Conservation (phyloP, 2,888 invertebrate genomes). For the Marronus borbonicus region DNA sequence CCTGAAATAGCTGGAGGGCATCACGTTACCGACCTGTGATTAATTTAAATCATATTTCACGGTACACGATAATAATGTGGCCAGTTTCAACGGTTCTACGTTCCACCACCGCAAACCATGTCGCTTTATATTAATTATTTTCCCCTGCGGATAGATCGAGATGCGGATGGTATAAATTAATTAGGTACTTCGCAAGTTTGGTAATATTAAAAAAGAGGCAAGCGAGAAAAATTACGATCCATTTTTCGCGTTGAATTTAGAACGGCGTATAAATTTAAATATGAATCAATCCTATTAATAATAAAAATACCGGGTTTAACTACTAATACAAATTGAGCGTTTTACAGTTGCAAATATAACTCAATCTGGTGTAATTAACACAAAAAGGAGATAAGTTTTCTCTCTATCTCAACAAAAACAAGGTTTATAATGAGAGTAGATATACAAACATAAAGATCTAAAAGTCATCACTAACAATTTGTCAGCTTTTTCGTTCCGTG, state of each 20-base stretch:
- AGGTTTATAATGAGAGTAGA: too few relatives aligned
- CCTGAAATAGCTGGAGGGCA: constrained; percentile 12
- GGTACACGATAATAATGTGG: constrained; percentile 20
- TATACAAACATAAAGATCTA: too few relatives aligned
- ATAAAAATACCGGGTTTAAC: background rate
- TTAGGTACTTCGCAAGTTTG: background rate
- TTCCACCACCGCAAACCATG: background rate
- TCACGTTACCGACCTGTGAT: constrained; percentile 23
- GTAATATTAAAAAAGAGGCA: background rate
- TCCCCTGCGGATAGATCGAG: background rate
- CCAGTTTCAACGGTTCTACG: constrained; percentile 6
- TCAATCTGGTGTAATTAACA: too few relatives aligned
- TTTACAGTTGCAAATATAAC: too few relatives aligned
- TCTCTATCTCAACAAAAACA: too few relatives aligned
- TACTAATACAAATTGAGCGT: background rate
- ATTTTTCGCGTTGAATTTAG: background rate
- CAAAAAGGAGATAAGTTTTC: too few relatives aligned
- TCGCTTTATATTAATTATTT: constrained; percentile 25
- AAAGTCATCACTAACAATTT: too few relatives aligned
- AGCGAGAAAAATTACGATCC: background rate
- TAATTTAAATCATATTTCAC: constrained; percentile 25
- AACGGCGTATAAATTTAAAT: background rate
- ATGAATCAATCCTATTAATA: background rate
- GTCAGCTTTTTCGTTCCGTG: too few relatives aligned
- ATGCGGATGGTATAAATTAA: constrained; percentile 7